Percentiles rank a stretch among this genome's conserved stretches.
phyloP scores from a whole-genome alignment of 1,140 invertebrate genomes.

The Hylyphantes graminicola region DNA sequence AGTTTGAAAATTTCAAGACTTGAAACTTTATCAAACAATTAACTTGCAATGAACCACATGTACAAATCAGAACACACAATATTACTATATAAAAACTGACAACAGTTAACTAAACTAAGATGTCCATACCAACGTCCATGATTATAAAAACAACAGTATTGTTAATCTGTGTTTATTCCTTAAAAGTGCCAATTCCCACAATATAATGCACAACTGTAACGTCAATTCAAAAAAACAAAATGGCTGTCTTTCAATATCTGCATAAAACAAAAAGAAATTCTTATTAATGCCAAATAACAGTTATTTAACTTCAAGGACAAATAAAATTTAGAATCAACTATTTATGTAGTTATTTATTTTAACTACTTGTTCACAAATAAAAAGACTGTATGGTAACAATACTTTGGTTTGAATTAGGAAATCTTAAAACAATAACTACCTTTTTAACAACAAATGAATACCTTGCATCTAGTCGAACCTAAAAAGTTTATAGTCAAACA shows the following conservation, averaged over 20 bases:
- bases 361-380: constrained; percentile 37
- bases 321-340: constrained; percentile 8
- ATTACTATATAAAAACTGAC: constrained; percentile 1
- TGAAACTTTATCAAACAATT: not conserved
- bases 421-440: not conserved
- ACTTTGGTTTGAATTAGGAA: not conserved
- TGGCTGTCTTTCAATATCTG: no score
- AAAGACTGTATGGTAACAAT: not conserved
- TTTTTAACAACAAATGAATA: constrained; percentile 25
- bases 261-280: no score
- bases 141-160: not conserved
- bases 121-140: not conserved
- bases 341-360: constrained; percentile 12
- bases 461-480: constrained; percentile 29
- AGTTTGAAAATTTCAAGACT: not conserved
- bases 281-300: no score
- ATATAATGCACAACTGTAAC: no score
- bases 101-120: not conserved
- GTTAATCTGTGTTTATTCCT: no score
- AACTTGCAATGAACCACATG: not conserved
- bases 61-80: not conserved
- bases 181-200: no score
- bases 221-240: no score
- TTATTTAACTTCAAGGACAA: not conserved
- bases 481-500: constrained; percentile 10